Percentiles rank a stretch among this genome's conserved stretches.
These are phyloP conservation scores for Callosobruchus maculatus DNA, from an alignment of 2,888 invertebrate species.

Conservation along the genomic window DNA sequence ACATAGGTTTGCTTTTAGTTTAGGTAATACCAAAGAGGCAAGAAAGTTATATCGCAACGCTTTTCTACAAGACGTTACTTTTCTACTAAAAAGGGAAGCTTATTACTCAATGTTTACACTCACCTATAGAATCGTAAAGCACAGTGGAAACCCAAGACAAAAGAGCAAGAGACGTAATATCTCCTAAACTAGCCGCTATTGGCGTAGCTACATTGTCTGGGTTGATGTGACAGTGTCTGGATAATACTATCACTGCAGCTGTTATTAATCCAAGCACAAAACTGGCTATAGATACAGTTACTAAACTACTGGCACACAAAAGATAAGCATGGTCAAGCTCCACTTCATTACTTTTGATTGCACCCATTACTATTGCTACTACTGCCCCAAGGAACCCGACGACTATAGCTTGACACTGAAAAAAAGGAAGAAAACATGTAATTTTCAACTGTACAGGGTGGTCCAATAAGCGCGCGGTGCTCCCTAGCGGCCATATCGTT, in stretches of 20 bases:
- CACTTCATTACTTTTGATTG: conserved; percentile 60
- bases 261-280: conserved; percentile 69
- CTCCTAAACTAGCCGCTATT: conserved; percentile 76
- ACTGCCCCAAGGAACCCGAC: conserved; percentile 69
- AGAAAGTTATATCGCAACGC: too few species aligned
- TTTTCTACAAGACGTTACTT: too few species aligned
- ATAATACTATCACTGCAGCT: conserved; percentile 67
- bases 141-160: conserved; percentile 58
- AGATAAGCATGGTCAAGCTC: conserved; percentile 66
- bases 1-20: too few species aligned
- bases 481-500: too few species aligned
- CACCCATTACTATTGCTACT: conserved; percentile 66
- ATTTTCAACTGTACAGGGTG: too few species aligned
- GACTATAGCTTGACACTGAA: conserved; percentile 66
- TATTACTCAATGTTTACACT: too few species aligned
- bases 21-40: too few species aligned
- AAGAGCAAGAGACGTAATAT: conserved; percentile 66
- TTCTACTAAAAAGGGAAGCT: too few species aligned
- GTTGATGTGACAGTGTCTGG: conserved; percentile 66
- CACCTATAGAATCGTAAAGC: conserved; percentile 57
- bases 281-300: conserved; percentile 74
- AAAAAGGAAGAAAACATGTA: conserved; percentile 15
- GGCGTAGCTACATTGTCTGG: conserved; percentile 81
- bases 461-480: too few species aligned
- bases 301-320: conserved; percentile 69